phyloP scores from a whole-genome alignment of 2,888 invertebrate species.

The Lasioglossum figueresi region DNA sequence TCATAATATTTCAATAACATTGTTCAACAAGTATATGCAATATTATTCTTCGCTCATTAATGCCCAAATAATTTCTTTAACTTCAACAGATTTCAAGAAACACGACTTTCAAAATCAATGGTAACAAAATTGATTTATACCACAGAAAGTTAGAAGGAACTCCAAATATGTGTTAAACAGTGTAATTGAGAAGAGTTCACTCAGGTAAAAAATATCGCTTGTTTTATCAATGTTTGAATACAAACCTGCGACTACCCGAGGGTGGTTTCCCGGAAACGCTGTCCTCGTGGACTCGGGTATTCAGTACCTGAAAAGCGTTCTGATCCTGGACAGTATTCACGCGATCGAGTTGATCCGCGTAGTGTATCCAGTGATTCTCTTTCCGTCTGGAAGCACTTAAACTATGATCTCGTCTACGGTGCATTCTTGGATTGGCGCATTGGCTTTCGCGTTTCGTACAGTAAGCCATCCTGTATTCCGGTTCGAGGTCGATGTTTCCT shows the following conservation, averaged over 20 bases:
- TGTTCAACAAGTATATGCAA: not conserved
- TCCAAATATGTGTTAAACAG: not conserved
- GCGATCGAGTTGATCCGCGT: slow-evolving; percentile 74
- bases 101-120: not conserved
- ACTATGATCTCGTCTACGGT: slow-evolving; percentile 74
- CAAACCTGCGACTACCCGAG: slow-evolving; percentile 75
- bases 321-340: slow-evolving; percentile 76
- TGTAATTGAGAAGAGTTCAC: not conserved
- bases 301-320: slow-evolving; percentile 79
- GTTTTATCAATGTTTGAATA: not conserved
- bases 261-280: slow-evolving; percentile 79
- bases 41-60: not conserved
- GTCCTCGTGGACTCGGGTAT: slow-evolving; percentile 78
- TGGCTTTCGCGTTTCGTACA: slow-evolving; percentile 66
- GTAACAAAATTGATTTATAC: not conserved
- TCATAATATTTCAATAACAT: not conserved
- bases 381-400: slow-evolving; percentile 74
- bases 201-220: not conserved
- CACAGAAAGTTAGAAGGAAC: not conserved
- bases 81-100: not conserved
- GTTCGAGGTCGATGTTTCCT: slow-evolving; percentile 81
- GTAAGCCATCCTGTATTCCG: slow-evolving; percentile 84
- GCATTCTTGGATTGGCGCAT: slow-evolving; percentile 65
- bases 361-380: slow-evolving; percentile 78
- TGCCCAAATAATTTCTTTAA: not conserved